Percentiles rank a stretch among this genome's conserved stretches.
These are phyloP conservation scores for Pseudorhiza aurosa DNA, from an alignment of 30 jellyfish, hydroid and myxozoan genomes.

Conservation along the genomic window DNA sequence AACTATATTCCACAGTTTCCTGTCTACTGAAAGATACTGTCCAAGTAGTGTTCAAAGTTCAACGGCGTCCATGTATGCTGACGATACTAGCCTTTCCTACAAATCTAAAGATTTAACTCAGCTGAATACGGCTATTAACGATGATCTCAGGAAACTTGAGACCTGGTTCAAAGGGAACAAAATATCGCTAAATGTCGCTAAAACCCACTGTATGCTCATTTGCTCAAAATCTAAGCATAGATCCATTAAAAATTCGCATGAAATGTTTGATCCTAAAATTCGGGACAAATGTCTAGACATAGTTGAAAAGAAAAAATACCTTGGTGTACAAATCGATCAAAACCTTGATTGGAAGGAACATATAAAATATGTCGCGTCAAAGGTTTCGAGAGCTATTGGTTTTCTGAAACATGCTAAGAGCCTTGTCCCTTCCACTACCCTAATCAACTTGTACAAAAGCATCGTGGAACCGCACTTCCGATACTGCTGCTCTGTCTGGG, in stretches of 20 bases:
- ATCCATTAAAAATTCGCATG: not conserved
- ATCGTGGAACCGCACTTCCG: constrained; percentile 18
- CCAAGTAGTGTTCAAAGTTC: not conserved
- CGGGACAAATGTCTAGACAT: constrained; percentile 2
- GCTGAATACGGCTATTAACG: constrained; percentile 6
- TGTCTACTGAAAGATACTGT: not conserved
- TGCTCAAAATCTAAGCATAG: constrained; percentile 15
- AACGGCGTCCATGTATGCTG: not conserved
- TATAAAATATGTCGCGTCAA: not conserved
- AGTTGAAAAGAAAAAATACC: not conserved
- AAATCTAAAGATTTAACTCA: not conserved
- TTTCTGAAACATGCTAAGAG: constrained; percentile 5
- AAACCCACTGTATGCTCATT: constrained; percentile 16
- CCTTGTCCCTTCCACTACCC: not conserved
- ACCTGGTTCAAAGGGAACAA: constrained; percentile 29
- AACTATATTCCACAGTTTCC: not conserved
- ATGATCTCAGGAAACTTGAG: not conserved
- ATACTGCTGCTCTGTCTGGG: constrained; percentile 34
- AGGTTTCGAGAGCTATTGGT: constrained; percentile 19
- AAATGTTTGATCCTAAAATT: not conserved
- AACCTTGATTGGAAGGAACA: constrained; percentile 14
- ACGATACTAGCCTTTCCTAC: no score
- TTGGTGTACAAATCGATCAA: constrained; percentile 6
- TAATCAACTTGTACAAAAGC: constrained; percentile 1
- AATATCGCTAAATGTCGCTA: constrained; percentile 7